Evolutionary conservation across 2,888 invertebrate genomes (phyloP).

Genomic region (Marronus borbonicus): DNA sequence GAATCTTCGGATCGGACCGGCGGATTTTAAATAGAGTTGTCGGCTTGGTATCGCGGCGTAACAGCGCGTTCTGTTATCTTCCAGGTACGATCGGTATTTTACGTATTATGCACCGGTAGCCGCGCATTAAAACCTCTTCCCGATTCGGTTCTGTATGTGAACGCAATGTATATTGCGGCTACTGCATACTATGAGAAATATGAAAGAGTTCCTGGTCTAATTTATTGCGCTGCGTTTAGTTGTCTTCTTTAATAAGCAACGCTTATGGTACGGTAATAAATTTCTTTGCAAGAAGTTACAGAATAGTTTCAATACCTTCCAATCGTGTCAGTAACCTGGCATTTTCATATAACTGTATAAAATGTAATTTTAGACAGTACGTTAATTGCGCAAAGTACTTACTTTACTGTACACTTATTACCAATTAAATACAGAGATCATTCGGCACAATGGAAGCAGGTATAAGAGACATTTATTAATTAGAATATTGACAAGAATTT

Average conservation of each 20-base stretch:
- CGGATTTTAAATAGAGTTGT: conserved; percentile 37
- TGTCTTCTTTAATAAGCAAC: background rate
- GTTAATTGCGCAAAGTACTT: too few species aligned
- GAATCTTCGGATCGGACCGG: conserved; percentile 42
- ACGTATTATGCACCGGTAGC: conserved; percentile 42
- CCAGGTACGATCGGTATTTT: conserved; percentile 32
- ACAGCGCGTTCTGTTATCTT: conserved; percentile 22
- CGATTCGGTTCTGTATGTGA: conserved; percentile 34
- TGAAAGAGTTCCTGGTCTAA: background rate
- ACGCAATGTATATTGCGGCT: background rate
- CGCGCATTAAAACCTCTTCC: conserved; percentile 8
- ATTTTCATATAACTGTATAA: too few species aligned
- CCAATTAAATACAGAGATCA: too few species aligned
- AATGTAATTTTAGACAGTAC: too few species aligned
- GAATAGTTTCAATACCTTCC: too few species aligned
- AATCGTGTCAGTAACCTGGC: too few species aligned
- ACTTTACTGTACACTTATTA: too few species aligned
- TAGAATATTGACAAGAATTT: too few species aligned
- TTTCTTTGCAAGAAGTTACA: too few species aligned
- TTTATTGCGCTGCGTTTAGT: background rate
- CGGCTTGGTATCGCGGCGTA: conserved; percentile 7
- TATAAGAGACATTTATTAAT: too few species aligned
- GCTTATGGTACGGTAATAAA: background rate
- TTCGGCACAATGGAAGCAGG: too few species aligned
- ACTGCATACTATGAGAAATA: background rate